Evolutionary conservation across 2,797 vertebrate species (phyloP), one percentile per base, ranked within the genome.

Genomic region (Microcaecilia unicolor): DNA sequence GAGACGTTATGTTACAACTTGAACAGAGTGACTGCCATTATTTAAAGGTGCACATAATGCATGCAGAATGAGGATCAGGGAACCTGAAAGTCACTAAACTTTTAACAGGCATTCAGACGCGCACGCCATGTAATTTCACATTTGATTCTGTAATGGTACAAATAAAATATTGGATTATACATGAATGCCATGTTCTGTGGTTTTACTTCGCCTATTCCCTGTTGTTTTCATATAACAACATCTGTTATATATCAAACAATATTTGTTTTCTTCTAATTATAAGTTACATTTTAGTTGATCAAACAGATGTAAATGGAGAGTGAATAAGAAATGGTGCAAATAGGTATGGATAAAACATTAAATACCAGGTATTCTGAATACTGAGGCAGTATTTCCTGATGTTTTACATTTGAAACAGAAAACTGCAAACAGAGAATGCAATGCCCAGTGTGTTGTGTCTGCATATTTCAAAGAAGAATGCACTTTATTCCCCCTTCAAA

Each of bases 211-310:
- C 37, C 51, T 17, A 48, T 44, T 58, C 37, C 37, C 51, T 17
- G 48, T 44, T 58, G 37, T 41, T 63, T 54, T 60, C 56, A 57
- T 58, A 47, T 64, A 65, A 72, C 59, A 65, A 59, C 60, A n/a
- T n/a, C n/a, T n/a, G n/a, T 31, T 31, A 71, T 34, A 23, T 39
- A 16, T 48, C 57, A 70, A 48, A 64, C 70, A 64, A 63, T 46
- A 63, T 59, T 70, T 80, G 74, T 74, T 77, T 73, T 61, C 62
- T 70, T 70, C 74, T 72, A 71, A 78, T 76, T 77, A 71, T 67
- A 71, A 73, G 55, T 76, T 72, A 80, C 71, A 72, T 52, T 74
- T 76, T 67, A 71, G 66, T 70, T 72, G 73, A 67, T 15, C 41
- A 44, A 51, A 40, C 66, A 59, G 61, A 67, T 38, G 48, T 62